A percentile compares a stretch with the other conserved stretches of the same genome.
Evolutionary conservation across 1,140 invertebrate genomes (phyloP).

Genomic region (Trialeurodes vaporariorum): DNA sequence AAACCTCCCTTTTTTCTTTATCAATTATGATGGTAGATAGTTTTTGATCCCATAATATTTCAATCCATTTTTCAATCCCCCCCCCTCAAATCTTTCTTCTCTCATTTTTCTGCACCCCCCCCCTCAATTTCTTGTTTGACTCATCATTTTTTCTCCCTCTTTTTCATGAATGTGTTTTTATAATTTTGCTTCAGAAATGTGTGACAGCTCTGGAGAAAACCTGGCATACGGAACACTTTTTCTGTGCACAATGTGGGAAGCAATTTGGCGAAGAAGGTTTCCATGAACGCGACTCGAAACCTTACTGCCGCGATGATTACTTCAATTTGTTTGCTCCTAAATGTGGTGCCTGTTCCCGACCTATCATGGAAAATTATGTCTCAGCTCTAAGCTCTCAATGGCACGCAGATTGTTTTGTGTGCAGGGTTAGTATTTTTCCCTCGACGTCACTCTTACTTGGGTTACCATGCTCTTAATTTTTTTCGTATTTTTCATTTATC

Average conservation of each 20-base stretch:
- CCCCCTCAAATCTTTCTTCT: not conserved
- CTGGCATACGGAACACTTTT: slow-evolving; percentile 99
- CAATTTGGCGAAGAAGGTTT: slow-evolving; percentile 95
- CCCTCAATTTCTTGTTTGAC: slow-evolving; percentile 6
- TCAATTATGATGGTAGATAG: too few relatives aligned
- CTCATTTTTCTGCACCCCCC: not conserved
- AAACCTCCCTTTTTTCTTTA: too few relatives aligned
- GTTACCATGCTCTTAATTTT: too few relatives aligned
- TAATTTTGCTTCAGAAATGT: slow-evolving; percentile 73
- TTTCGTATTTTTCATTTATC: too few relatives aligned
- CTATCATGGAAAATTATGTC: slow-evolving; percentile 99
- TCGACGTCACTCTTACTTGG: too few relatives aligned
- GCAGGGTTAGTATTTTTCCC: slow-evolving; percentile 72
- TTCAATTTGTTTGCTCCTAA: slow-evolving; percentile 98
- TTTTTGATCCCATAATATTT: too few relatives aligned
- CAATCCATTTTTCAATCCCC: too few relatives aligned
- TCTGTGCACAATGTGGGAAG: slow-evolving; percentile 94
- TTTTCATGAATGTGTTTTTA: slow-evolving; percentile 4
- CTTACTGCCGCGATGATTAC: slow-evolving; percentile 91
- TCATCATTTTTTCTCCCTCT: slow-evolving; percentile 16
- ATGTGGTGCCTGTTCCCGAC: slow-evolving; percentile 90
- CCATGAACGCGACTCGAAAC: slow-evolving; percentile 86
- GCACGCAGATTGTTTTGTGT: slow-evolving; percentile 99
- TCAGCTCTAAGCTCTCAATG: slow-evolving; percentile 95
- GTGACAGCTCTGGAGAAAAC: slow-evolving; percentile 96